phyloP scores from a whole-genome alignment of 2,888 invertebrate genomes.

The Drosophila birchii region DNA sequence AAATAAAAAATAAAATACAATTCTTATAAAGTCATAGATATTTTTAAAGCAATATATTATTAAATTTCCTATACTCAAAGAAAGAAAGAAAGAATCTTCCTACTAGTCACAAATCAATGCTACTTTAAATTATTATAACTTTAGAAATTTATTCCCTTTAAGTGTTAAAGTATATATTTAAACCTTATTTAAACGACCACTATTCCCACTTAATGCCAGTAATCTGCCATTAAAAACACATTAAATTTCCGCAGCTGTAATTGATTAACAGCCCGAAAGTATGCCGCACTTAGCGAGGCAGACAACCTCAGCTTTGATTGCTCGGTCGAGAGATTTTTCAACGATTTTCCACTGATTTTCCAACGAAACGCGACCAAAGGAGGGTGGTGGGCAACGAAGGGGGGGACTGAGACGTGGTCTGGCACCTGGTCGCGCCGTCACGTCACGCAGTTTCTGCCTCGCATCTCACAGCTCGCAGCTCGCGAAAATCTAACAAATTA shows the following conservation, averaged over 20 bases:
- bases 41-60: background rate
- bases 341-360: constrained; percentile 16
- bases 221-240: constrained; percentile 9
- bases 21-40: background rate
- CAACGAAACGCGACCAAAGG: background rate
- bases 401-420: constrained; percentile 30
- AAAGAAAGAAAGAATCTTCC: no score
- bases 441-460: constrained; percentile 39
- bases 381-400: background rate
- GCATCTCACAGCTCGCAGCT: constrained; percentile 26
- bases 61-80: background rate
- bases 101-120: no score
- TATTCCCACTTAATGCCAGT: background rate
- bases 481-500: constrained; percentile 77
- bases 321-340: constrained; percentile 11
- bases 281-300: constrained; percentile 23
- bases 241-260: constrained; percentile 1
- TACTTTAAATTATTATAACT: no score
- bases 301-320: constrained; percentile 3
- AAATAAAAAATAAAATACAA: background rate
- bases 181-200: background rate
- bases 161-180: background rate
- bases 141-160: rapidly evolving
- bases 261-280: constrained; percentile 40
- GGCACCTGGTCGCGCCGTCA: constrained; percentile 31